These are phyloP conservation scores for Tipula helvola DNA, from an alignment of 2,888 invertebrate genomes.

Conservation along the genomic window DNA sequence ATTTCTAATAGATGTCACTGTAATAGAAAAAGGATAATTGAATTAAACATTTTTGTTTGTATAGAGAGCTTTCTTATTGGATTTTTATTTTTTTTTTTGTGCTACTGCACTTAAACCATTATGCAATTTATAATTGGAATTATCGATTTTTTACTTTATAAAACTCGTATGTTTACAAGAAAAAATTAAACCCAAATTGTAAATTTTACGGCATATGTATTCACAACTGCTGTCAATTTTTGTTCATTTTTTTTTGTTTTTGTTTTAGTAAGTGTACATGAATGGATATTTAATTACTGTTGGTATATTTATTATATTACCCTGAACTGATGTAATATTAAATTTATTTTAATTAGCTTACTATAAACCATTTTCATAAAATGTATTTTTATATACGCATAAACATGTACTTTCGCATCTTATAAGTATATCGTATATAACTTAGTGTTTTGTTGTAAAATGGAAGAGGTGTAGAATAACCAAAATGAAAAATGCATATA, in stretches of 20 bases:
- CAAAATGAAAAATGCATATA: neutral
- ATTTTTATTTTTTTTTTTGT: neutral
- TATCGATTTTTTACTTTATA: neutral
- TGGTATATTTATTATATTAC: neutral
- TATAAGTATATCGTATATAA: neutral
- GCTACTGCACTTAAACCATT: neutral
- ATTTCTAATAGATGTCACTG: neutral
- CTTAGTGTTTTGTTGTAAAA: neutral
- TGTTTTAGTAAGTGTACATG: neutral
- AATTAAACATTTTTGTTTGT: neutral
- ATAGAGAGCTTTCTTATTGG: neutral
- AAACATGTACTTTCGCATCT: neutral
- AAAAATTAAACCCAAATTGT: neutral
- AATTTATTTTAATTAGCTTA: neutral
- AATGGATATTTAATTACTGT: neutral
- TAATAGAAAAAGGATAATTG: neutral
- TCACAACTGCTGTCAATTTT: neutral
- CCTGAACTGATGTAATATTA: neutral
- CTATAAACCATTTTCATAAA: neutral
- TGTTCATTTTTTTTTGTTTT: neutral
- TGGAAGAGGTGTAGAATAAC: neutral
- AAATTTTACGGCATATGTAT: neutral
- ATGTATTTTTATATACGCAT: neutral
- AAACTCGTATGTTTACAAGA: neutral
- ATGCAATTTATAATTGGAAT: neutral